phyloP scores from a whole-genome alignment of 2,797 vertebrate species.

The Masticophis lateralis region DNA sequence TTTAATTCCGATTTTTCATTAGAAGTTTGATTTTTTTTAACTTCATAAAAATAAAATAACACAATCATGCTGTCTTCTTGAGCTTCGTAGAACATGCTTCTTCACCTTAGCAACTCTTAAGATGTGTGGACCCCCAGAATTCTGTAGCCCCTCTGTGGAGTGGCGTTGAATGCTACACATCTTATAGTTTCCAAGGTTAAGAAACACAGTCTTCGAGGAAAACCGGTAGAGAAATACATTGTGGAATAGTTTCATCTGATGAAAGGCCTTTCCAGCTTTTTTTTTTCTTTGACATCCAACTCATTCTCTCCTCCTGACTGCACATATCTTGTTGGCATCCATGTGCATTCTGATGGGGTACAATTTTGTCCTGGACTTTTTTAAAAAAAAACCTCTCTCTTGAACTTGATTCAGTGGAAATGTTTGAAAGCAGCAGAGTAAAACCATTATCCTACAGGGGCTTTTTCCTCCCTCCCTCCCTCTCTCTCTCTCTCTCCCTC shows the following conservation, averaged over 20 bases:
- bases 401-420: slow-evolving; percentile 1
- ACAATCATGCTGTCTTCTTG: too few species aligned
- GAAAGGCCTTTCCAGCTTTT: neutral
- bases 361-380: slow-evolving; percentile 6
- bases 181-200: too few species aligned
- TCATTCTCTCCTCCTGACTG: neutral
- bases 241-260: neutral
- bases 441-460: neutral
- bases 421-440: slow-evolving; percentile 17
- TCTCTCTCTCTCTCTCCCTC: too few species aligned
- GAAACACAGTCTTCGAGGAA: neutral
- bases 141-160: too few species aligned
- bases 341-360: neutral
- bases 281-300: neutral
- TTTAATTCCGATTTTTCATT: too few species aligned
- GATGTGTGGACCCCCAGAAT: too few species aligned
- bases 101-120: too few species aligned
- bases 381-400: neutral
- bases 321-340: neutral
- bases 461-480: neutral
- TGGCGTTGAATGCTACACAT: too few species aligned
- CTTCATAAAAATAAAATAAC: too few species aligned
- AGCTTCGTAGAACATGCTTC: too few species aligned
- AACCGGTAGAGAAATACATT: neutral
- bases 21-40: too few species aligned